Conservation (phyloP, 2,888 invertebrate species). For the Lasioglossum calceatum region DNA sequence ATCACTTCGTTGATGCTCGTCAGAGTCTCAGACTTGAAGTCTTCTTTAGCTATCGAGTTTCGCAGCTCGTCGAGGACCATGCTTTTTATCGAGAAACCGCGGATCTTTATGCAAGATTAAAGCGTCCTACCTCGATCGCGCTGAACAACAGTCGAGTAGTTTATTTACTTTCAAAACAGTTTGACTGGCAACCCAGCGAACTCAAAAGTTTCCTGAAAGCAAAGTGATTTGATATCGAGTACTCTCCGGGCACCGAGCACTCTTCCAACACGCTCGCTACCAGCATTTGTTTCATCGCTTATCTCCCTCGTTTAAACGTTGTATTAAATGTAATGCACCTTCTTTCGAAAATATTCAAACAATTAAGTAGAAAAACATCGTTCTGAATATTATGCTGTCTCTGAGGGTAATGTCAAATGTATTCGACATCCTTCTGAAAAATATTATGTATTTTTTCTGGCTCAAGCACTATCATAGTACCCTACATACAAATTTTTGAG, state of each 20-base stretch:
- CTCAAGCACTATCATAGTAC: too few species aligned
- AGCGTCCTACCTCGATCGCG: background rate
- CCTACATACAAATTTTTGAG: too few species aligned
- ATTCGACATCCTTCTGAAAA: too few species aligned
- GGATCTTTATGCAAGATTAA: background rate
- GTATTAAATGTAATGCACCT: too few species aligned
- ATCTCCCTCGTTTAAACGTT: background rate
- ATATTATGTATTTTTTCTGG: too few species aligned
- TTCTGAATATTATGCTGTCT: too few species aligned
- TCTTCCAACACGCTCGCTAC: background rate
- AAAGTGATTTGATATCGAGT: background rate
- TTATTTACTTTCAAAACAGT: background rate
- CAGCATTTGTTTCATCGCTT: background rate
- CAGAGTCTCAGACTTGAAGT: background rate
- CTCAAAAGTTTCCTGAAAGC: background rate
- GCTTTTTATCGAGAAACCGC: background rate
- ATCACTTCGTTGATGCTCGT: background rate
- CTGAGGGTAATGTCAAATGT: too few species aligned
- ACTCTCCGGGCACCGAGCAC: background rate
- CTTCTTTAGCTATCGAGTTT: background rate
- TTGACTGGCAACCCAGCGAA: background rate
- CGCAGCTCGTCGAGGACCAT: background rate
- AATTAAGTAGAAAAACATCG: too few species aligned
- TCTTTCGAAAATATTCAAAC: too few species aligned
- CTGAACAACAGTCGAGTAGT: background rate